Evolutionary conservation across 2,113 vertebrate genomes (phyloP), one percentile per base, ranked within the genome.

Genomic region (Ameiurus melas): DNA sequence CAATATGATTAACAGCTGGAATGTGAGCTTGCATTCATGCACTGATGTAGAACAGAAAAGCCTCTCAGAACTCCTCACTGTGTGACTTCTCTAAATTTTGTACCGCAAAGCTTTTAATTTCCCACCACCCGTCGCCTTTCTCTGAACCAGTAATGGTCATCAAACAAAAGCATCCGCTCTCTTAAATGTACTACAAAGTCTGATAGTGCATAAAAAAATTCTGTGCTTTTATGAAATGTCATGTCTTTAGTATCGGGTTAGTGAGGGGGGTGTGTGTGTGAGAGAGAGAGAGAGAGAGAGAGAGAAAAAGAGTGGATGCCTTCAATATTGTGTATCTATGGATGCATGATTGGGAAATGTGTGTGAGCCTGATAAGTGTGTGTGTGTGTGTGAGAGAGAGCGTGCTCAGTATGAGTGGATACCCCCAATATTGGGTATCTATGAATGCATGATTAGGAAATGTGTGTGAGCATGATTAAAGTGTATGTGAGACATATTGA

Each of bases 101-200:
- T 14, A 57, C 9, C 79, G 5, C 55, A 82, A 60, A 82, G 80
- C 57, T 60, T 82, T 82, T 82, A 39, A 82, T 57, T 82, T 82
- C 36, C 14, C 9, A 60, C 79, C 79, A 22, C 55, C 79, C 5
- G 4, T 30, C 57, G 78, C n/a, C 16, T 57, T 57, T 33, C 77
- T 55, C 79, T 81, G n/a, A 80, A 80, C 10, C 78, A 19, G 27
- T 17, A n/a, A 80, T 80, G 55, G 79, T 82, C 79, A 82, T 82
- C 53, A 60, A 60, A 82, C n/a, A 81, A 82, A 82, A 25, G 55
- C 79, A 60, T 36, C 5, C 30, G 16, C 19, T 57, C 30, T 58
- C 3, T 58, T 81, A 60, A 82, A 82, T 82, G 55, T 25, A 36
- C 57, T 39, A 25, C 55, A 33, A 60, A 60, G 53, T 30, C 77